Evolutionary conservation across 1,140 invertebrate species (phyloP).

Genomic region (Atta texana): DNA sequence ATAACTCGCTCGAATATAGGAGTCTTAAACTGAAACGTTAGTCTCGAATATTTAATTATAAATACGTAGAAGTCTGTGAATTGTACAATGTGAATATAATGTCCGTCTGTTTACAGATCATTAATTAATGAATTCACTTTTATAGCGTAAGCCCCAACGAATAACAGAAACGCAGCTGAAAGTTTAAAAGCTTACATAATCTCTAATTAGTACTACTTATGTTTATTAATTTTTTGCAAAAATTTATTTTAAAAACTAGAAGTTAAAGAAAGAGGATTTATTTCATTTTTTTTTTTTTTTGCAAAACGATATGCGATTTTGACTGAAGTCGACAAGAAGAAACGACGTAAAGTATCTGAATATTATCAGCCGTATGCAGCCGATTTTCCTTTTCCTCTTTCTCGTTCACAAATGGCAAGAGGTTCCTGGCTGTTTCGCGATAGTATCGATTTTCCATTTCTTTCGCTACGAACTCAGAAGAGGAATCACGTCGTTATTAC

Average conservation of each 20-base stretch:
- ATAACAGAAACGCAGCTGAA: neutral
- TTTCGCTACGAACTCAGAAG: constrained; percentile 19
- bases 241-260: constrained; percentile 17
- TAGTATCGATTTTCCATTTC: constrained; percentile 56
- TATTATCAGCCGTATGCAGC: constrained; percentile 50
- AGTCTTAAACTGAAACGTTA: constrained; percentile 16
- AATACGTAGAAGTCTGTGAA: neutral
- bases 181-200: neutral
- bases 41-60: neutral
- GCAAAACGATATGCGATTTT: neutral
- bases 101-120: neutral
- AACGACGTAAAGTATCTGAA: constrained; percentile 39
- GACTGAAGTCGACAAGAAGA: constrained; percentile 22
- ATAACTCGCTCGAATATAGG: constrained; percentile 2
- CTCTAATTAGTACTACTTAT: neutral
- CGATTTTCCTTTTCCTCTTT: constrained; percentile 33
- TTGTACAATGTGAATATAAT: neutral
- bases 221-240: neutral
- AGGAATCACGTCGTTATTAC: constrained; percentile 24
- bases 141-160: neutral
- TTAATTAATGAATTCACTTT: neutral
- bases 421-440: constrained; percentile 37
- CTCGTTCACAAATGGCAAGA: neutral
- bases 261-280: neutral
- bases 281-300: neutral